phyloP scores from a whole-genome alignment of 2,797 vertebrate genomes.

The Sus cebifrons region DNA sequence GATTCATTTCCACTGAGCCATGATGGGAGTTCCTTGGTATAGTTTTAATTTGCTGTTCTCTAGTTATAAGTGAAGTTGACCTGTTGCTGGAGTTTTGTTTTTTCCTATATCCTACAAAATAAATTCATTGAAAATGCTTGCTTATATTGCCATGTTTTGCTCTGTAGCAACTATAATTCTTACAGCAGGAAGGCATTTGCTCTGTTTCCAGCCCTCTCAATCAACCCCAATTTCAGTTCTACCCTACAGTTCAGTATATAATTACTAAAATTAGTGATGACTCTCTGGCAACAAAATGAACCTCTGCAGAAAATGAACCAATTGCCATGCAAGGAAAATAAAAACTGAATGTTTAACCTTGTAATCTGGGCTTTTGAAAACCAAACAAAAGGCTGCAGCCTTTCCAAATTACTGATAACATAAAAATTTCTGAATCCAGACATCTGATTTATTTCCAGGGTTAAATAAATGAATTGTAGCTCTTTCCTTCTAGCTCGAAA shows the following conservation, averaged over 20 bases:
- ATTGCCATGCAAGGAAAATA: constrained; percentile 79
- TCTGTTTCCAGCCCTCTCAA: constrained; percentile 76
- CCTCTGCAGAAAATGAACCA: constrained; percentile 81
- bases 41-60: constrained; percentile 56
- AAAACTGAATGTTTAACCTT: constrained; percentile 79
- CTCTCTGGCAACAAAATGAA: constrained; percentile 82
- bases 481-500: constrained; percentile 63
- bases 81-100: not conserved
- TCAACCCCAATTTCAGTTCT: constrained; percentile 75
- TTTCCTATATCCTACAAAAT: not conserved
- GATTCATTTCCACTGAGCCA: too few relatives aligned
- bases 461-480: constrained; percentile 60
- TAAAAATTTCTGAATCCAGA: constrained; percentile 61
- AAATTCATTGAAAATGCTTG: constrained; percentile 53
- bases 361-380: constrained; percentile 78
- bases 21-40: not conserved
- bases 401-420: constrained; percentile 77
- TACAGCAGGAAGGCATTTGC: constrained; percentile 35
- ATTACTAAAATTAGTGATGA: constrained; percentile 85
- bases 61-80: constrained; percentile 19
- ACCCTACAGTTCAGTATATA: constrained; percentile 78
- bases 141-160: constrained; percentile 24
- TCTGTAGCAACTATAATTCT: constrained; percentile 52
- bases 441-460: constrained; percentile 34
- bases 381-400: constrained; percentile 70